Evolutionary conservation across 2,113 vertebrate genomes (phyloP), one percentile per base, ranked within the genome.

Genomic region (Epinephelus lanceolatus): DNA sequence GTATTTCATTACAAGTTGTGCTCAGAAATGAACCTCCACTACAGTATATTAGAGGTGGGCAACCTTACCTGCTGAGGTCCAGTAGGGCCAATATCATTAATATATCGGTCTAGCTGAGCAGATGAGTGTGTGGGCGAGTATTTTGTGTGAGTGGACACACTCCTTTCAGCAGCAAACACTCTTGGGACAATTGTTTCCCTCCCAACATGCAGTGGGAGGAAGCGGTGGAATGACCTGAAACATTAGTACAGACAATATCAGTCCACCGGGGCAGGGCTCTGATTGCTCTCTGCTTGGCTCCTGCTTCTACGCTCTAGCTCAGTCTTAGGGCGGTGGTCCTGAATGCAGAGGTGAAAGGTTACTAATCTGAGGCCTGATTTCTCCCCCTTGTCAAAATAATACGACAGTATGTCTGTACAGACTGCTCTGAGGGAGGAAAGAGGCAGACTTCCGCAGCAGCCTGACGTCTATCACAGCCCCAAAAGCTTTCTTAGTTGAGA

Each of bases 161-260:
- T 71, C 30, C 51, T 70, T 51, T 70, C 10, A 52, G 47, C 66
- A 53, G 47, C 42, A 18, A 69, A 89, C 84, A 27, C 66, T 65
- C 78, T 70, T 18, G 52, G 86, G 83, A 76, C 84, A 63, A 81
- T 89, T 89, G 88, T 88, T 90, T 88, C 65, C 78, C 77, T 81
- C 82, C 71, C 75, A 84, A 59, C 75, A 66, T 73, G 79, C 59
- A 86, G 76, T 71, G 86, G 76, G 83, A 89, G 91, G 86, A 92
- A 92, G 86, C 21, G 42, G 70, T 69, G 80, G 80, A 90, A 86
- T 81, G 85, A 89, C 86, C 86, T 73, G 81, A 84, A 77, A 90
- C 81, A 86, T 85, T 88, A 83, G 77, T 45, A 30, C 71, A 82
- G 89, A 91, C 87, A 90, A 84, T 88, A 71, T 85, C 72, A 75